Base-by-base conservation (phyloP, 2,113 vertebrate species). In the Podocnemis expansa region DNA sequence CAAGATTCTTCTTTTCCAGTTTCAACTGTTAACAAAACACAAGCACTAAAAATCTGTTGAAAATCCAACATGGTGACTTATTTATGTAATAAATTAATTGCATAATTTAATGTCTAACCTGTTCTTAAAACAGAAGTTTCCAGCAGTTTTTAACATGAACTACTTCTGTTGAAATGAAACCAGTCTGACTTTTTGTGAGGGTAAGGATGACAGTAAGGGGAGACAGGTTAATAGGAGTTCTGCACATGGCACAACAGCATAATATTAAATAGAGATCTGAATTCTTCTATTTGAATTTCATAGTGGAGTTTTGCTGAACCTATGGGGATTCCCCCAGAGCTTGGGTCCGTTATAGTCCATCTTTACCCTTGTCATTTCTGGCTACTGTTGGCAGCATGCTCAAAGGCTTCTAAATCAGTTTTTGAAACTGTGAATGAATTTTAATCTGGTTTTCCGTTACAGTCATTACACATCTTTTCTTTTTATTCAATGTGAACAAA, bases 1-100 rank as follows among this genome's bases (percentile, higher is more conserved):
- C 93, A 97, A 55, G 93, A 78, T 29, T 95, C 91, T 86, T 54
- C 58, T 27, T 93, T 67, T n/a, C 81, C 76, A 75, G 70, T 78
- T 82, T 87, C 45, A 54, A 63, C 97, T 97, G 88, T 90, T 88
- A 94, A 95, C 41, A 91, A 95, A 88, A 95, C 78, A 52, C 8
- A 90, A 14, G 19, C 55, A 31, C 4, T 54, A 73, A 87, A n/a
- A 85, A 83, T 89, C 31, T 52, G 25, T 2, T 19, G 2, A 87
- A 96, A 90, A 80, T 87, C 19, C 10, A 43, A 5, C 56, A 2
- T 17, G 38, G 21, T 51, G 41, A 6, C 85, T n/a, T 49, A 34
- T 76, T 76, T 76, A 41, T 25, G 8, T 52, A 4, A n/a, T n/a
- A n/a, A n/a, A n/a, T n/a, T n/a, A n/a, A 1, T 41, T 56, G 10